Evolutionary conservation across 2,113 vertebrate genomes (phyloP), one percentile per base, ranked within the genome.

Genomic region (Galemys pyrenaicus): DNA sequence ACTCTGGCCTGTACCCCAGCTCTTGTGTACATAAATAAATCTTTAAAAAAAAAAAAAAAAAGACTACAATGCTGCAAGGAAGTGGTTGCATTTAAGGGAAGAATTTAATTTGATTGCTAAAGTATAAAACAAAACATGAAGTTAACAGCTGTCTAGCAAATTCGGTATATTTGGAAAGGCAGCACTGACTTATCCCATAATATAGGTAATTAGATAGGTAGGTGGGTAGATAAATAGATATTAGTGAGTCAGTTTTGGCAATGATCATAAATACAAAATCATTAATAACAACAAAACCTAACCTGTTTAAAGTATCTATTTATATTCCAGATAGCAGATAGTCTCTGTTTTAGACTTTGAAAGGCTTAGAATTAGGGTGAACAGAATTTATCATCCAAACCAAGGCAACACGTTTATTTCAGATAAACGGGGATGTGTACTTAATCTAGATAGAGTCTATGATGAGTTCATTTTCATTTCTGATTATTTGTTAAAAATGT

Each of bases 401-500:
- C 9, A 54, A 24, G 32, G 49, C n/a, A 74, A 32, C 9, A 68
- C 17, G 9, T 24, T 2, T 89, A 41, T 92, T 93, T n/a, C 35
- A 62, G 46, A 9, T 44, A 93, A 62, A 67, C 7, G 65, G 39
- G 35, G 24, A 51, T 75, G 5, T 54, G 12, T 62, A 67, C 13
- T 88, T 71, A 8, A 17, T 77, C 11, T 68, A 24, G 15, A 88
- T 83, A 81, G 41, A 16, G 26, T 73, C 19, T 68, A 65, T 11
- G 19, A 32, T 77, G 19, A 70, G 11, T 62, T 32, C 8, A 56
- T 11, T 67, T 32, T 92, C 32, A 87, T 65, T 75, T 82, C 46
- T 94, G 51, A 75, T 89, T 93, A 88, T 56, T 78, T 96, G 30
- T 54, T 88, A 20, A 82, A 94, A 58, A 78, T 81, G 3, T 68